Percentiles rank a stretch among this genome's conserved stretches.
Evolutionary conservation across 2,888 invertebrate species (phyloP).

Genomic region (Atethmia centrago): DNA sequence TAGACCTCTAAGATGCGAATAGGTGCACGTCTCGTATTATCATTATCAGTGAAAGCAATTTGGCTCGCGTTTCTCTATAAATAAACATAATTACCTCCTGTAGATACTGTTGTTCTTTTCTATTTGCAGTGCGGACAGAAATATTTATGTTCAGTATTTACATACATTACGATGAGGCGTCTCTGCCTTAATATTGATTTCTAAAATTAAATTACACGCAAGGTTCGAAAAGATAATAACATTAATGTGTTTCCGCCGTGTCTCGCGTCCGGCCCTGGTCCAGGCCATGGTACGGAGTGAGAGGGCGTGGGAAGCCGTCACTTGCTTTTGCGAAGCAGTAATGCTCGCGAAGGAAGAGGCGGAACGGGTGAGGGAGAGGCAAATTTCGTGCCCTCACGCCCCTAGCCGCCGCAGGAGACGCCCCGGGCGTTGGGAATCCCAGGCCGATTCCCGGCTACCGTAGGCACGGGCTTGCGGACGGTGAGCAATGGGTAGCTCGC

Average conservation of each 20-base stretch:
- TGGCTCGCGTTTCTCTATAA: slow-evolving; percentile 83
- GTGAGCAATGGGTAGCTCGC: too few species aligned
- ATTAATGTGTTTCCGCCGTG: slow-evolving; percentile 4
- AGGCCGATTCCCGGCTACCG: too few species aligned
- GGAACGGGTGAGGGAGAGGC: too few species aligned
- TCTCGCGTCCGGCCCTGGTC: too few species aligned
- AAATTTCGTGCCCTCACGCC: too few species aligned
- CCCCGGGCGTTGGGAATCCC: too few species aligned
- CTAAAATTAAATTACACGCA: slow-evolving; percentile 15
- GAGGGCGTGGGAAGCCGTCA: too few species aligned
- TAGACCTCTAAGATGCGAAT: slow-evolving; percentile 43
- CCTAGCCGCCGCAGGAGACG: too few species aligned
- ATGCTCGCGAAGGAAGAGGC: too few species aligned
- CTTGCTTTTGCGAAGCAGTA: too few species aligned
- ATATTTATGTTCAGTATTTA: slow-evolving; percentile 62
- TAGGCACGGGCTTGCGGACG: too few species aligned
- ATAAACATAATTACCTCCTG: slow-evolving; percentile 76
- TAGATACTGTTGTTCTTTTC: slow-evolving; percentile 69
- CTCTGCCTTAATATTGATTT: slow-evolving; percentile 10
- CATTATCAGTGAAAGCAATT: slow-evolving; percentile 85
- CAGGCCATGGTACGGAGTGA: too few species aligned
- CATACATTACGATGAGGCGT: slow-evolving; percentile 35
- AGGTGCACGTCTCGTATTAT: slow-evolving; percentile 52
- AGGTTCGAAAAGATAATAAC: slow-evolving; percentile 15
- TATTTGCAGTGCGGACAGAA: slow-evolving; percentile 70